Evolutionary conservation across 1,140 invertebrate species (phyloP), one percentile per base, ranked within the genome.

Genomic region (Euschistus heros): DNA sequence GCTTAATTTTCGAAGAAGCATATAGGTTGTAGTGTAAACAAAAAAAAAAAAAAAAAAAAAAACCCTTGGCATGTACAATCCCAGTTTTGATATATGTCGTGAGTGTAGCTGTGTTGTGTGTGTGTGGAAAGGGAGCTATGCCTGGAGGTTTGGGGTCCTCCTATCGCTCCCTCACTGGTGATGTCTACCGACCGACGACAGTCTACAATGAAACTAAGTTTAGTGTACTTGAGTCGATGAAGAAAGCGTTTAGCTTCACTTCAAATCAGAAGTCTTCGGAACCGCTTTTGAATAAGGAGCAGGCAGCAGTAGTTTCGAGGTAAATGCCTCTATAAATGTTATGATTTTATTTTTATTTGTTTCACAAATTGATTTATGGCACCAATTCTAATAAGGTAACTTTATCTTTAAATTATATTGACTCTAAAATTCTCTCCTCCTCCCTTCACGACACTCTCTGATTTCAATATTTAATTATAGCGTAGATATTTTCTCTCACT

Each of bases 131-230:
- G 64, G 24, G 26, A 30, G 37, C 37, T 27, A 82, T 81, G 81
- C 80, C 81, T 70, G 77, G 78, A 73, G 80, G 80, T 76, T 77
- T 80, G 72, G 80, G 80, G 70, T 78, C 80, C 72, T 82, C 82
- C 71, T 84, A 84, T 77, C 80, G 79, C 72, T 83, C 82, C 69
- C 77, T 84, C 72, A 76, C 78, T 62, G 80, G 79, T 71, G 80
- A 81, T 75, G 80, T 83, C 74, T 84, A 84, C 77, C 81, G 81
- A 72, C 79, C 80, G 70, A 85, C 82, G n/a, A 84, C 82, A 22
- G 84, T 82, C 44, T 78, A 82, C 70, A 76, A 78, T 62, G 81
- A 81, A 68, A 76, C 77, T 67, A 79, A 76, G 30, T 76, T 79
- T 67, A 79, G 75, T 63, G 74, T 84, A 42, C 72, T 84, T 67